phyloP scores from a whole-genome alignment of 2,888 invertebrate species.

The Ectobius pallidus region DNA sequence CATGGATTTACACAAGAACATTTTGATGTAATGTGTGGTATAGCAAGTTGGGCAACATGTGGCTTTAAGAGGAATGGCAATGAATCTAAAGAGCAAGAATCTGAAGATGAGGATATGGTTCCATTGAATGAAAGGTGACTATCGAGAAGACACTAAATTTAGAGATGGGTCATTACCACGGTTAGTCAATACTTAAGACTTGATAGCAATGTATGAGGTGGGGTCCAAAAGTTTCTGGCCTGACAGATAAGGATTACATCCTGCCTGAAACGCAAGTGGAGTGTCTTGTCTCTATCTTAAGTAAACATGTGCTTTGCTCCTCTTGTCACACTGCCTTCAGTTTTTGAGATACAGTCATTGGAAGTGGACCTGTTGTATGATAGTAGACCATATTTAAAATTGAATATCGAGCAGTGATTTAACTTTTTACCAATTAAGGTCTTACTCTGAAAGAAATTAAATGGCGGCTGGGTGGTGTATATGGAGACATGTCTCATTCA shows the following conservation, averaged over 20 bases:
- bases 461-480: too few species aligned
- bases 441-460: too few species aligned
- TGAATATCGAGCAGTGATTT: too few species aligned
- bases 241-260: not conserved
- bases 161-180: not conserved
- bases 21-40: slow-evolving; percentile 76
- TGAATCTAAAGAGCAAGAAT: not conserved
- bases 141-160: not conserved
- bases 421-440: too few species aligned
- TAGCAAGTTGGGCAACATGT: slow-evolving; percentile 92
- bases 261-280: too few species aligned
- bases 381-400: too few species aligned
- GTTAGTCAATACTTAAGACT: not conserved
- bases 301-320: too few species aligned
- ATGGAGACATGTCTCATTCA: too few species aligned
- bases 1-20: slow-evolving; percentile 65
- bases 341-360: too few species aligned
- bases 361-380: too few species aligned
- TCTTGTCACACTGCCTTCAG: too few species aligned
- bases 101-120: not conserved
- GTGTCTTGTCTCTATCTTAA: too few species aligned
- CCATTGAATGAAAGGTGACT: not conserved
- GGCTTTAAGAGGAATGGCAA: slow-evolving; percentile 54
- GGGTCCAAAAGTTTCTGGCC: not conserved
- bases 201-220: not conserved